Evolutionary conservation across 2,797 vertebrate species (phyloP).

Genomic region (Craterocephalus amniculus): DNA sequence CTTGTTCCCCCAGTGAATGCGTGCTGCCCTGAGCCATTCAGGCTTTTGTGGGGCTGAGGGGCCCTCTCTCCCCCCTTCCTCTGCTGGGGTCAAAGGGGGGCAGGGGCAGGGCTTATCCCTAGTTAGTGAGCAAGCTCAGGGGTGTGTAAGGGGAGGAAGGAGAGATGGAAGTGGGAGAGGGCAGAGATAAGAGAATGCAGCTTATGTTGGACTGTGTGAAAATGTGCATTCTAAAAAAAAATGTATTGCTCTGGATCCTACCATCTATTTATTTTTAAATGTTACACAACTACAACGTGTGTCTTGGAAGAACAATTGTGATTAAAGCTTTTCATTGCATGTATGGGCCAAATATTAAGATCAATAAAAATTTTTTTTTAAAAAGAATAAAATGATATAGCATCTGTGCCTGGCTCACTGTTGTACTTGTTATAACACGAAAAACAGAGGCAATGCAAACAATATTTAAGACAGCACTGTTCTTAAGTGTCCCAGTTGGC

Average conservation of each 20-base stretch:
- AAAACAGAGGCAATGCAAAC: not conserved
- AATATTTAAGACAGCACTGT: not conserved
- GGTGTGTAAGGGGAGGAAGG: conserved; percentile 39
- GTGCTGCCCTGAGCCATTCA: conserved; percentile 83
- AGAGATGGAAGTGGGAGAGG: conserved; percentile 30
- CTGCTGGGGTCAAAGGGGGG: conserved; percentile 81
- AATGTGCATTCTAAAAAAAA: too few relatives aligned
- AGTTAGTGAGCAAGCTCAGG: conserved; percentile 69
- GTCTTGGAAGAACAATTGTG: not conserved
- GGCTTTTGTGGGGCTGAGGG: conserved; percentile 81
- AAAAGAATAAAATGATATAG: not conserved
- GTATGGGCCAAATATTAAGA: not conserved
- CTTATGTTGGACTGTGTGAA: conserved; percentile 45
- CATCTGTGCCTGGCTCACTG: not conserved
- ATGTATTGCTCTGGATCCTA: not conserved
- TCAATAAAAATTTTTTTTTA: not conserved
- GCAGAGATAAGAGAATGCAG: conserved; percentile 55
- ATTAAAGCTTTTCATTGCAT: not conserved
- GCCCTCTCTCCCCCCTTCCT: conserved; percentile 64
- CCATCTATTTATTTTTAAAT: not conserved
- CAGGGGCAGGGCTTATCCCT: conserved; percentile 81
- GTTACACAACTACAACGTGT: not conserved
- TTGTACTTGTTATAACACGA: not conserved
- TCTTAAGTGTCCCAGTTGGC: not conserved
- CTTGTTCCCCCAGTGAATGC: conserved; percentile 85